A percentile compares a stretch with the other conserved stretches of the same genome.
Conservation (phyloP, 2,113 vertebrate genomes). For the Aplodontia rufa region DNA sequence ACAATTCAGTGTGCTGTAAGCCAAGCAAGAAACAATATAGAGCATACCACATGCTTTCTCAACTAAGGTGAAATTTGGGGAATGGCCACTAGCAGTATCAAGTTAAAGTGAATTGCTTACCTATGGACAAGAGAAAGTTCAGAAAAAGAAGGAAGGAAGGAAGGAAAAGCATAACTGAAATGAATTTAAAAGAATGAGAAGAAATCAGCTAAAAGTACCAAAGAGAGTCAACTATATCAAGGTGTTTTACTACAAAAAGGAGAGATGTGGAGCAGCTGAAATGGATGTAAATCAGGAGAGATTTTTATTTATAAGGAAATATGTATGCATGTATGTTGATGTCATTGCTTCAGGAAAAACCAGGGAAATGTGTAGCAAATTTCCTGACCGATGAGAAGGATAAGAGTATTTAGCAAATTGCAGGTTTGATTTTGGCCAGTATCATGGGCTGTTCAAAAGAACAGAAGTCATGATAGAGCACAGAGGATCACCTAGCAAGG, state of each 20-base stretch:
- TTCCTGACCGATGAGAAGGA: neutral
- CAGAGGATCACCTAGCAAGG: neutral
- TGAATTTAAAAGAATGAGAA: neutral
- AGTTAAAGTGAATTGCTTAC: neutral
- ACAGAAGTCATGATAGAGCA: neutral
- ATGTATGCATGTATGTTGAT: neutral
- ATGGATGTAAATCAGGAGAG: neutral
- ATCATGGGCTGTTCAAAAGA: neutral
- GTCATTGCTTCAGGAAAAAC: neutral
- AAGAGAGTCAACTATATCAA: neutral
- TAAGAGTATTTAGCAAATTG: neutral
- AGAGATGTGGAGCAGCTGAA: neutral
- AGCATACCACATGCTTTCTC: neutral
- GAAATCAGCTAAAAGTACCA: neutral
- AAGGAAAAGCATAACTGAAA: neutral
- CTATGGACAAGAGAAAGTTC: neutral
- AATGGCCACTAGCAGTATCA: neutral
- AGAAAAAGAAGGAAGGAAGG: neutral
- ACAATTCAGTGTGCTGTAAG: neutral
- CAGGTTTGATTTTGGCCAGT: neutral
- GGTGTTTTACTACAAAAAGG: neutral
- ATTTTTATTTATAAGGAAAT: neutral
- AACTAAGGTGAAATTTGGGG: neutral
- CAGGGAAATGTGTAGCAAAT: neutral
- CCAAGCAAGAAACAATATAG: neutral